Evolutionary conservation across 2,113 vertebrate genomes (phyloP), one percentile per base, ranked within the genome.

Genomic region (Pygoscelis antarcticus): DNA sequence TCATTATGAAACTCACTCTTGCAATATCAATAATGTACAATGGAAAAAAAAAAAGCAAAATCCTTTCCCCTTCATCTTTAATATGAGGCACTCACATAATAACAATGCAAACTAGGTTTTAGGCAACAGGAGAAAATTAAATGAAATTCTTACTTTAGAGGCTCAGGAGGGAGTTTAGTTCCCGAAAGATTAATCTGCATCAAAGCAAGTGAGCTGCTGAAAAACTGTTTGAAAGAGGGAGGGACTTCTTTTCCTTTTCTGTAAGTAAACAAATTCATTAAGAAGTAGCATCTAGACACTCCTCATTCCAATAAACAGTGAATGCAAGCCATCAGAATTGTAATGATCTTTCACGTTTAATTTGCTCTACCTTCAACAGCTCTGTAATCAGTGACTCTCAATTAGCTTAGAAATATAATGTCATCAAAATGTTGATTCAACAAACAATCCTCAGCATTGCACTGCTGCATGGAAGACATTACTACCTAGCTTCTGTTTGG

Each of bases 201-300:
- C 97, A 99, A 98, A 94, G 98, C 98, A 97, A 99, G 90, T 32
- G 99, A 99, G 66, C 99, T 99, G 98, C 99, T 99, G 97, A 99
- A 99, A 98, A 99, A 99, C 96, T 99, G 99, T 97, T 99, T 99
- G 96, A 99, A 99, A 17, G 99, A 99, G 1, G 98, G 99, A 58
- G 99, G 99, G 6, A 99, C 98, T 86, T 99, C 99, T 98, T 99
- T 99, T 83, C 99, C 99, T 98, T 99, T 99, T 97, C 99, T 99
- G 95, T 46, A 96, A 96, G 64, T 66, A 90, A 96, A 95, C 26
- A 93, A 47, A 89, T 72, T 71, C 11, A 55, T 81, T 71, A 86
- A 87, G 78, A n/a, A 89, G 34, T 7, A 74, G n/a, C 74, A 95
- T 75, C 47, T 68, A 93, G 77, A 89, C 34, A 93, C 36, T 62